Base-by-base conservation (phyloP, 2,113 vertebrate genomes). In the Ornithorhynchus anatinus region DNA sequence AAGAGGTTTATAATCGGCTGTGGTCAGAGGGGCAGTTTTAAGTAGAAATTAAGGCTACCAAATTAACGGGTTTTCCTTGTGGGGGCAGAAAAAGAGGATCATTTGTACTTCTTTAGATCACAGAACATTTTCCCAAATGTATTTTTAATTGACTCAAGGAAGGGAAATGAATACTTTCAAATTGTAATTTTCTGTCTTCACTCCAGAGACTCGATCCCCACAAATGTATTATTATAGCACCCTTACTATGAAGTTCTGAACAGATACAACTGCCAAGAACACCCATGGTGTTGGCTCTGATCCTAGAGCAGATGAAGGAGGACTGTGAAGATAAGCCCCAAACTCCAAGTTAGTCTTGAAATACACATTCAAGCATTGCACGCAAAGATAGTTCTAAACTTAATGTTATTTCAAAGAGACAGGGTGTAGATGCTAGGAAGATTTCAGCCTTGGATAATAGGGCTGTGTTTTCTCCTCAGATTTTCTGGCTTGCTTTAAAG, bases 381-480 rank as follows among this genome's bases (percentile, higher is more conserved):
- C 52, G 27, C 42, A 27, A 67, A 65, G 64, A 54, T 48, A 56
- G 61, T 48, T 69, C 59, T 31, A 51, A 64, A 45, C 13, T 39
- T 51, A 16, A 36, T 59, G 52, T 59, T 58, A 53, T 79, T 87
- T 79, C 78, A 50, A 27, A 75, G 29, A 79, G 22, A 70, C 25
- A 58, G 36, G 57, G 64, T 35, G 52, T 40, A 60, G 53, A n/a
- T n/a, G n/a, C n/a, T n/a, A n/a, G n/a, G n/a, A n/a, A n/a, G n/a
- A n/a, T n/a, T n/a, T 14, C 27, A 17, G 31, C 25, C 20, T 35
- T 27, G 38, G 2, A 31, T 3, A 40, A 19, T 27, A 39, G 20
- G 7, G 39, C 33, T 57, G 19, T 58, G 36, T 27, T n/a, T n/a
- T n/a, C n/a, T n/a, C n/a, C n/a, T n/a, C n/a, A n/a, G n/a, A n/a